A percentile compares a stretch with the other conserved stretches of the same genome.
Evolutionary conservation across 2,797 vertebrate genomes (phyloP).

Genomic region (Apogon hyalosoma): DNA sequence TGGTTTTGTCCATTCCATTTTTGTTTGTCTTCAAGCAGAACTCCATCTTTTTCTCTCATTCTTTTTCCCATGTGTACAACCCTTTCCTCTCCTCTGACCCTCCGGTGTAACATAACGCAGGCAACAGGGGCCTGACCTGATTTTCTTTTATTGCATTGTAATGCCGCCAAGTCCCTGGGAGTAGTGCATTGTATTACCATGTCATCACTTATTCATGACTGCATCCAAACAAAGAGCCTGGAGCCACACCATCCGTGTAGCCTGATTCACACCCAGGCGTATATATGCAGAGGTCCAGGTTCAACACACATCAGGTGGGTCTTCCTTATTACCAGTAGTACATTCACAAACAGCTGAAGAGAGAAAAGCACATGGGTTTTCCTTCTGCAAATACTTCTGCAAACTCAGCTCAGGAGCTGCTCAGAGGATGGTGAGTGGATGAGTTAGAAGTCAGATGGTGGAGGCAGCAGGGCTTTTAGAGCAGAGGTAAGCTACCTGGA

Average conservation of each 20-base stretch:
- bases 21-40: neutral
- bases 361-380: neutral
- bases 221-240: constrained; percentile 38
- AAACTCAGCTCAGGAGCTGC: neutral
- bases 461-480: neutral
- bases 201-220: constrained; percentile 82
- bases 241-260: neutral
- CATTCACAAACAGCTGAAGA: neutral
- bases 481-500: neutral
- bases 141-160: constrained; percentile 79
- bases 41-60: constrained; percentile 2
- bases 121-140: constrained; percentile 74
- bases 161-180: constrained; percentile 69
- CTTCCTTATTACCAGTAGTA: constrained; percentile 5
- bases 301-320: constrained; percentile 12
- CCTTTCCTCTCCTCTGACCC: constrained; percentile 24
- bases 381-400: constrained; percentile 8
- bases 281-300: neutral
- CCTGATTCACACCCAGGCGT: constrained; percentile 14
- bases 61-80: constrained; percentile 13
- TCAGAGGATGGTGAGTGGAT: neutral
- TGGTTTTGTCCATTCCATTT: neutral
- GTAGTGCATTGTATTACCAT: constrained; percentile 71
- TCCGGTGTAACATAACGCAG: constrained; percentile 43
- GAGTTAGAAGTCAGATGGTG: neutral